phyloP scores from a whole-genome alignment of 2,797 vertebrate genomes.

The Takifugu rubripes region DNA sequence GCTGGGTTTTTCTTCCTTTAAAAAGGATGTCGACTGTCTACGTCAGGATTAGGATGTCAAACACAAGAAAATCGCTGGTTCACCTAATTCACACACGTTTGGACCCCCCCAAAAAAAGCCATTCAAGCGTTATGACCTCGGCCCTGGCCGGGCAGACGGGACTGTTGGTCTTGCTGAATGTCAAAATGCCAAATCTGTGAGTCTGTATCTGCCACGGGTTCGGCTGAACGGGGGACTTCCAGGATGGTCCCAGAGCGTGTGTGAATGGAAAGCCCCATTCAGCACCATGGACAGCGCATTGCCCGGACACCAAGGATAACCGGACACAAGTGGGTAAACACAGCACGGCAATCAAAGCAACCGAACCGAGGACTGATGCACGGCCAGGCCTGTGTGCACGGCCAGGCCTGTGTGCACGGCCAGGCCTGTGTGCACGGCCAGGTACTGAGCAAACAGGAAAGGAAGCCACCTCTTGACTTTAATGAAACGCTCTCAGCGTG shows the following conservation, averaged over 20 bases:
- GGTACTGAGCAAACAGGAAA: constrained; percentile 56
- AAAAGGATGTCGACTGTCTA: constrained; percentile 6
- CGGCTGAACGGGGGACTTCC: constrained; percentile 60
- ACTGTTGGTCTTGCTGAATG: too few relatives aligned
- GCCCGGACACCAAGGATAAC: background rate
- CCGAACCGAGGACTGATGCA: background rate
- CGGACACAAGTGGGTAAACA: constrained; percentile 19
- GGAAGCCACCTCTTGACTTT: constrained; percentile 73
- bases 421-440: constrained; percentile 5
- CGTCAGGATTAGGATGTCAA: constrained; percentile 4
- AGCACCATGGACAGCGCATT: constrained; percentile 60
- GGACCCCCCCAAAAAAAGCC: background rate
- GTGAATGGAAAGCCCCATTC: constrained; percentile 67
- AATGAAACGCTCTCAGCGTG: constrained; percentile 70
- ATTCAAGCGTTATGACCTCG: background rate
- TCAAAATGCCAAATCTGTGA: constrained; percentile 1
- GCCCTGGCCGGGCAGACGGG: too few relatives aligned
- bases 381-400: constrained; percentile 5
- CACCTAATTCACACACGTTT: constrained; percentile 8
- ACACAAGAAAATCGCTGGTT: constrained; percentile 12
- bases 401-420: constrained; percentile 1
- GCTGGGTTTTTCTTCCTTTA: background rate
- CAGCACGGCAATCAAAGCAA: too few relatives aligned
- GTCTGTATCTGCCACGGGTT: constrained; percentile 28
- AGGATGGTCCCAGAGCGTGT: constrained; percentile 62